Evolutionary conservation across 2,888 invertebrate genomes (phyloP).

Genomic region (Girardia tigrina): DNA sequence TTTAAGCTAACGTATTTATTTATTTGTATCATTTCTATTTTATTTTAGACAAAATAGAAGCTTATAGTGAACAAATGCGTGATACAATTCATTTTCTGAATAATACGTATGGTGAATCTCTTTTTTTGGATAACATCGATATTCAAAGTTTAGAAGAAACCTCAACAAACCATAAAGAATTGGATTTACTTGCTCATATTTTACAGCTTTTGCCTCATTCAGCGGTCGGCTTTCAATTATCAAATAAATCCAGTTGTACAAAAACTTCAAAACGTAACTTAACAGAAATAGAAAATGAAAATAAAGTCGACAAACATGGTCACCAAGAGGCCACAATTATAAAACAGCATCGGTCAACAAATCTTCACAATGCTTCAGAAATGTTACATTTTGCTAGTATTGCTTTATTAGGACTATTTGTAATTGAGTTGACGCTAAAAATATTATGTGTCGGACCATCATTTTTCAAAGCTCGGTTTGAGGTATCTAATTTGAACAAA

Average conservation of each 20-base stretch:
- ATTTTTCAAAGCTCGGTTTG: conserved; percentile 36
- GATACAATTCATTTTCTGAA: conserved; percentile 7
- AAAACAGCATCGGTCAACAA: conserved; percentile 1
- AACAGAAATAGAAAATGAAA: background rate
- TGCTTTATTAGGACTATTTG: conserved; percentile 34
- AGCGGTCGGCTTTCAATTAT: background rate
- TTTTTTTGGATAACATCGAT: background rate
- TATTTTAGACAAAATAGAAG: conserved; percentile 6
- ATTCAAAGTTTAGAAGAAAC: background rate
- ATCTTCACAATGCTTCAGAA: conserved; percentile 30
- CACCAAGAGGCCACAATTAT: background rate
- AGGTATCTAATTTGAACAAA: conserved; percentile 25
- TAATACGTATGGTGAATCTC: background rate
- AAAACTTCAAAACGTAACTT: background rate
- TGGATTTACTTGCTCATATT: background rate
- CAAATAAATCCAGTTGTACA: background rate
- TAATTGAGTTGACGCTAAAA: conserved; percentile 34
- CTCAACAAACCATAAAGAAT: background rate
- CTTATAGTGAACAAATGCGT: conserved; percentile 4
- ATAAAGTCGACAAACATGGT: background rate
- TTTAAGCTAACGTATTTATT: no score
- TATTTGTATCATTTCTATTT: no score
- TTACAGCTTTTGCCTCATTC: background rate
- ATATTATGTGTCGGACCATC: conserved; percentile 33
- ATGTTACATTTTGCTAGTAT: conserved; percentile 35